Base-by-base conservation (phyloP, 1,140 invertebrate genomes). In the Drosophila murphyi region DNA sequence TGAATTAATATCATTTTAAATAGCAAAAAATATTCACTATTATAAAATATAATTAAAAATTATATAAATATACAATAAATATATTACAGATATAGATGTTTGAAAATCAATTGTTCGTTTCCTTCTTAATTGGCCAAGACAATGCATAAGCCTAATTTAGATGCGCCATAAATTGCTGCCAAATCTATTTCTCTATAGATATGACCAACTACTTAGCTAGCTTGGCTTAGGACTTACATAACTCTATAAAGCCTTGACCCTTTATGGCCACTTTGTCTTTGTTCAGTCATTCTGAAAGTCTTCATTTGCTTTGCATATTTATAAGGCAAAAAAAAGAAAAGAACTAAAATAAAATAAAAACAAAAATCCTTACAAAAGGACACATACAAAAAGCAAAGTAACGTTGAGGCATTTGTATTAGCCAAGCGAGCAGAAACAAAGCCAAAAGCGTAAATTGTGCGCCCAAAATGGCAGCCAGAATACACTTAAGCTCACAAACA, bases 271-370 rank as follows among this genome's bases (percentile, higher is more conserved):
- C 35, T 41, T n/a, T 3, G 35, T 12, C 37, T 82, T 79, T 87
- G 73, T 87, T 72, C 37, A 59, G 48, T 52, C 64, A 48, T 65
- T 70, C 56, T 31, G 12, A 39, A 55, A 68, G 55, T 59, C 57
- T 72, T 71, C 48, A 71, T 71, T 73, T 51, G 67, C 47, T 57
- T 73, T 87, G 76, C 82, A 82, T 79, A 87, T 87, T 87, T 82
- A 87, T 87, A 87, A 75, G 65, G 5, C n/a, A 34, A 52, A 32
- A 29, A 55, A 54, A 43, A 64, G 3, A 31, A 31, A 5, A 55
- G 12, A 64, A 6, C 48, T 32, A 45, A n/a, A 43, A n/a, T 3
- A 4, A 43, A 43, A 43, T n/a, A 43, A 43, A 39, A 34, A 43
- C 10, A 55, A 37, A 52, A 62, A 43, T 56, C 31, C 10, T 35